phyloP scores from a whole-genome alignment of 1,140 invertebrate genomes.

The Dinoponera quadriceps region DNA sequence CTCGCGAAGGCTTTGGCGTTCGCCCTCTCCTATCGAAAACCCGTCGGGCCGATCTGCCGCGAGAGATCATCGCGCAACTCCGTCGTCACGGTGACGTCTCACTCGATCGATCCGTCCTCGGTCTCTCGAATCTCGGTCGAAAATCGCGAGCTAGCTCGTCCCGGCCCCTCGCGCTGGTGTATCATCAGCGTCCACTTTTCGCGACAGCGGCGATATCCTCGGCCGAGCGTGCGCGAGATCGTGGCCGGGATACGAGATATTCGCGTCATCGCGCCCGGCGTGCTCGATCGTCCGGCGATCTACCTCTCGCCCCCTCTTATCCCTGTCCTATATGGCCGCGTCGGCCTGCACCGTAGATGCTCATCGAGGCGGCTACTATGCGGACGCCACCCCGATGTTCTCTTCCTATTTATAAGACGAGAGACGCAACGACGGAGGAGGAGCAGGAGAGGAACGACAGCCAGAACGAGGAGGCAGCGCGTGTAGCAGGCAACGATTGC shows the following conservation, averaged over 20 bases:
- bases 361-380: slow-evolving; percentile 46
- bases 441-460: background rate
- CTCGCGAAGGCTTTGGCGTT: background rate
- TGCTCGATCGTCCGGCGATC: slow-evolving; percentile 39
- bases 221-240: slow-evolving; percentile 27
- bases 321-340: slow-evolving; percentile 1
- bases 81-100: slow-evolving; percentile 29
- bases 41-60: background rate
- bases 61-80: slow-evolving; percentile 30
- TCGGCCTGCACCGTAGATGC: slow-evolving; percentile 20
- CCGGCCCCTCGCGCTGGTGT: background rate
- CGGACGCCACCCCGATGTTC: slow-evolving; percentile 33
- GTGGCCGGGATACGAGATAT: slow-evolving; percentile 47
- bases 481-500: background rate
- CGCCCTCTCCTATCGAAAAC: too few relatives aligned
- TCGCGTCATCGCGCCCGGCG: slow-evolving; percentile 16
- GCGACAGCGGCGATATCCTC: slow-evolving; percentile 55
- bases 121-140: background rate
- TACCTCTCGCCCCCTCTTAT: slow-evolving; percentile 35
- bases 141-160: background rate
- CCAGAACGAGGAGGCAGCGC: slow-evolving; percentile 7
- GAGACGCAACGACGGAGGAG: background rate
- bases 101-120: slow-evolving; percentile 25
- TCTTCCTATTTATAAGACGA: slow-evolving; percentile 37
- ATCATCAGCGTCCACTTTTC: slow-evolving; percentile 51